Conservation (phyloP, 2,888 invertebrate species). For the Agrilus mali region DNA sequence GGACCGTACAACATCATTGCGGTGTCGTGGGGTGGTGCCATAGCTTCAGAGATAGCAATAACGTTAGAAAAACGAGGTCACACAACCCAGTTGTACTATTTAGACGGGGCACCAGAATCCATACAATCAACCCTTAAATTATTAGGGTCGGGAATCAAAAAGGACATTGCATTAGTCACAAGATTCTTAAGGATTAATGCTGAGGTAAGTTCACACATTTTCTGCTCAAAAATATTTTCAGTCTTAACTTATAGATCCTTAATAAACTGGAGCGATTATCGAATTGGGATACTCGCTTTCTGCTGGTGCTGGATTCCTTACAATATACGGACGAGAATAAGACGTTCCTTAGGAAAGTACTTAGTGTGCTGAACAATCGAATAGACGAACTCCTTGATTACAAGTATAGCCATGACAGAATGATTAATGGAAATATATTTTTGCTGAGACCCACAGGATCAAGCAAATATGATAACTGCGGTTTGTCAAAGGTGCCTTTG, state of each 20-base stretch:
- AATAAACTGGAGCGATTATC: constrained; percentile 19
- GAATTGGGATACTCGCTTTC: constrained; percentile 22
- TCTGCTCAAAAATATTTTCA: background rate
- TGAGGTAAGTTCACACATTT: constrained; percentile 17
- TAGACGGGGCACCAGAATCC: constrained; percentile 73
- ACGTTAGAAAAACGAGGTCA: constrained; percentile 54
- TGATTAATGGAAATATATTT: constrained; percentile 24
- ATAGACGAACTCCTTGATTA: constrained; percentile 19
- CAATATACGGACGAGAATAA: constrained; percentile 17
- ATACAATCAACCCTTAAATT: constrained; percentile 43
- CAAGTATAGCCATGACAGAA: constrained; percentile 16
- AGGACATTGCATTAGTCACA: constrained; percentile 44
- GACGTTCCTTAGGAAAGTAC: constrained; percentile 15
- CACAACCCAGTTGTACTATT: constrained; percentile 45
- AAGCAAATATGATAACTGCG: constrained; percentile 29
- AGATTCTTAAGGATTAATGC: constrained; percentile 39
- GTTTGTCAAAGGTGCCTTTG: constrained; percentile 26
- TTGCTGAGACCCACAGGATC: constrained; percentile 27
- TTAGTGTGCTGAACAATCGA: constrained; percentile 21
- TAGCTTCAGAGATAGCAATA: constrained; percentile 68
- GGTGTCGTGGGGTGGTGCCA: constrained; percentile 77
- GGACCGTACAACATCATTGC: constrained; percentile 67
- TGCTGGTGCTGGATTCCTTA: constrained; percentile 18
- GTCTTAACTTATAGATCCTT: constrained; percentile 16
- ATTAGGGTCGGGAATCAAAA: constrained; percentile 27